Conservation (phyloP, 92 coral and sea anemone species). For the Porites divaricata region DNA sequence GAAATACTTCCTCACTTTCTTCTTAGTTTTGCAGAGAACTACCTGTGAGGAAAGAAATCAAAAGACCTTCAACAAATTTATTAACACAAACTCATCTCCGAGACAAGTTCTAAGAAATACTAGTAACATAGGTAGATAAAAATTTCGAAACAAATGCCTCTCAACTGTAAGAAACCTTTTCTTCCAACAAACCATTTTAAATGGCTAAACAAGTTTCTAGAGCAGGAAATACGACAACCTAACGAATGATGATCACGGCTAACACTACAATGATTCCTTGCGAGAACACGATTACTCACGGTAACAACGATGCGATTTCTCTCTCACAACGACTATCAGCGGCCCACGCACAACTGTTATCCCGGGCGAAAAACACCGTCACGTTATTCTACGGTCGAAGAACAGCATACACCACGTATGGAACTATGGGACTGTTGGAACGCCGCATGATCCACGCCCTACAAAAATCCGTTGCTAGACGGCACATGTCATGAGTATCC, state of each 20-base stretch:
- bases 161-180: neutral
- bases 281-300: constrained; percentile 49
- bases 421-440: neutral
- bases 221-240: constrained; percentile 7
- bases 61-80: neutral
- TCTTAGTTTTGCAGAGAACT: neutral
- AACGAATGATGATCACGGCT: constrained; percentile 15
- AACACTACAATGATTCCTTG: constrained; percentile 27
- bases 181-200: neutral
- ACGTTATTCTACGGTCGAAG: neutral
- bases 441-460: neutral
- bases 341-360: constrained; percentile 18
- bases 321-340: constrained; percentile 17
- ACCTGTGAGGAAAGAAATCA: neutral
- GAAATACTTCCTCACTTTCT: neutral
- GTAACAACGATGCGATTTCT: constrained; percentile 34
- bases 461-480: constrained; percentile 19
- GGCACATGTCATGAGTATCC: constrained; percentile 26
- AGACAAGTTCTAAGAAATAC: neutral
- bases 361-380: constrained; percentile 14
- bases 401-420: neutral
- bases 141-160: neutral
- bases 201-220: neutral
- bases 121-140: neutral
- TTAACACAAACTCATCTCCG: neutral